Evolutionary conservation across 1,140 invertebrate species (phyloP), one percentile per base, ranked within the genome.

Genomic region (Drosophila setifemur): DNA sequence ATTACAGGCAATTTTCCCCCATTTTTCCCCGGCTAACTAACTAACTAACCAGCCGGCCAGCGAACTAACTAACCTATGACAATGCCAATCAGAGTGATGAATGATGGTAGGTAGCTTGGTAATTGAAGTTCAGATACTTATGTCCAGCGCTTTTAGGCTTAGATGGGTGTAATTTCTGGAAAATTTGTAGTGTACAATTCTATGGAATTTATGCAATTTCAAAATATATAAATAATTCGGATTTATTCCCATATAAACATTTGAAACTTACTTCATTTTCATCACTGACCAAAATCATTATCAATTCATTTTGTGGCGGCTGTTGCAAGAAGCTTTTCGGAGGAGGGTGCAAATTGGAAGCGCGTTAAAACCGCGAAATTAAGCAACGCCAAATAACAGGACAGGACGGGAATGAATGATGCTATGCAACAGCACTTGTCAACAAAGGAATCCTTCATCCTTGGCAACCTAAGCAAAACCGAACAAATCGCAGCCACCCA

Each of bases 281-380:
- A n/a, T n/a, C n/a, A n/a, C n/a, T n/a, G n/a, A n/a, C n/a, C n/a
- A n/a, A n/a, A n/a, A n/a, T 45, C 73, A 83, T 83, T 77, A 73
- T 83, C 77, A 83, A 82, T 82, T 83, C 77, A 82, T 82, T 81
- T 82, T 35, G 25, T 23, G 39, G 47, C 39, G 48, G 35, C 29
- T 44, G 7, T 11, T 2, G 19, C 19, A 14, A 37, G 35, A 9
- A 31, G 26, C 25, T 28, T 16, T 26, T 3, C 53, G 40, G 8
- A 33, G 53, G 39, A 55, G 47, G 5, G 14, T 4, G 0, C 14
- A 33, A 3, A 43, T 40, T 70, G 29, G n/a, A 81, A 81, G 76
- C 76, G 77, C 50, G 77, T 63, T 33, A 53, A 75, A 76, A 72
- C 70, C 79, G 70, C 79, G 63, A 83, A 83, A 83, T 78, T 78